Base-by-base conservation (phyloP, 2,888 invertebrate species). In the Byasa hedistus region DNA sequence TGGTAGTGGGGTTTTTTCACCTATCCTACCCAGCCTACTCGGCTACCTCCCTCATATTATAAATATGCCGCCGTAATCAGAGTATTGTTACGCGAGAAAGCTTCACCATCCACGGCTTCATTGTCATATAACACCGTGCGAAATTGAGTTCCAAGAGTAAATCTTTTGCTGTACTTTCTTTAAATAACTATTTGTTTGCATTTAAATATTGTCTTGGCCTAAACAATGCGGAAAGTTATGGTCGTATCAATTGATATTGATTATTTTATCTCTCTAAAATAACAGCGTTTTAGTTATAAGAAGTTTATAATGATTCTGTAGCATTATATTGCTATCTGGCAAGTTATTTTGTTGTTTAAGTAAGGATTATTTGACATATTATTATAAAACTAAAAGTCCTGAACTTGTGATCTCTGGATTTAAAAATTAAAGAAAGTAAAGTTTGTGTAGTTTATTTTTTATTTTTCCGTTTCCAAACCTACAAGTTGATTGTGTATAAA, bases 341-440 rank as follows among this genome's bases (percentile, higher is more conserved):
- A 44, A 19, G 44, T 15, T 10, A 8, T 32, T 32, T 32, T 44
- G 44, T 19, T 44, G 15, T 15, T 10, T 44, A 58, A 39, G n/a
- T 63, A 52, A 57, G 64, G 39, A 39, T 52, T 57, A 58, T 17
- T 64, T 54, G 17, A 64, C 23, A 64, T 22, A 52, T 24, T 54
- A 3, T 22, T 48, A n/a, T 52, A 39, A 24, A 23, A 52, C 8
- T 58, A 54, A 48, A 17, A 22, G 19, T 21, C n/a, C 21, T 44
- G 55, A 44, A 55, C 55, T 44, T 44, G 64, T 59, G 65, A 65
- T 65, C 65, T 60, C 65, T 21, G 58, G 65, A 48, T 36, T 64
- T 54, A 21, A 24, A 54, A 54, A 64, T 64, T 64, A 64, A 64
- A 64, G 15, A 39, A 59, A 27, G 32, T 52, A n/a, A 54, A 15